Evolutionary conservation across 2,113 vertebrate species (phyloP), one percentile per base, ranked within the genome.

Genomic region (Butorides virescens): DNA sequence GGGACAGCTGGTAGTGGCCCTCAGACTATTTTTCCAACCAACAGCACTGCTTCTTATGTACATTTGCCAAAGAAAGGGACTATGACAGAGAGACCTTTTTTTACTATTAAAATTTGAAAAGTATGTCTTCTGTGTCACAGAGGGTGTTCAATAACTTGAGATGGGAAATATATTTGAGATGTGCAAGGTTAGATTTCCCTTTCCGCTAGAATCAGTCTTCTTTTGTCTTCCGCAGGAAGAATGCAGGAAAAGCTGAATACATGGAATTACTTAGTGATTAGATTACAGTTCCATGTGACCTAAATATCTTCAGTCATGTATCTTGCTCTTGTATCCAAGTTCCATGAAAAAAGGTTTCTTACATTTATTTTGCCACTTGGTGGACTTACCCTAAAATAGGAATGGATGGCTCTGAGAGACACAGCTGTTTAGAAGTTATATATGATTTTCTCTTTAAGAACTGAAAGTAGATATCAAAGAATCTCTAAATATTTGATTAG

Each of bases 401-500:
- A 84, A 32, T 4, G 2, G 25, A 79, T 79, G 88, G 53, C 67
- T 66, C 34, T 34, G 86, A 39, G 26, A 87, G 72, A 72, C 32
- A 89, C 18, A 65, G 34, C 39, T 77, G 19, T 81, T 67, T 32
- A 87, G 77, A 91, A 76, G 56, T n/a, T 55, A 47, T 2, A 3
- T 7, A 37, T 21, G 27, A 65, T 65, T 90, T 77, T 78, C 81
- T 91, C 46, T 53, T 34, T 62, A 56, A 47, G 56, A 95, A 84
- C 30, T 84, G 50, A 76, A 97, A 97, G 71, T 9, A 68, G 88
- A 66, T 91, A 96, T 89, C 74, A 77, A 88, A 47, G 7, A 85
- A 94, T 93, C 67, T 92, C 91, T 97, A 97, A 97, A 96, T 96
- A 95, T 97, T 97, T 97, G 92, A 97, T 96, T 93, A 94, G 75